Base-by-base conservation (phyloP, 1,140 invertebrate species). In the Drosophila tropicalis region DNA sequence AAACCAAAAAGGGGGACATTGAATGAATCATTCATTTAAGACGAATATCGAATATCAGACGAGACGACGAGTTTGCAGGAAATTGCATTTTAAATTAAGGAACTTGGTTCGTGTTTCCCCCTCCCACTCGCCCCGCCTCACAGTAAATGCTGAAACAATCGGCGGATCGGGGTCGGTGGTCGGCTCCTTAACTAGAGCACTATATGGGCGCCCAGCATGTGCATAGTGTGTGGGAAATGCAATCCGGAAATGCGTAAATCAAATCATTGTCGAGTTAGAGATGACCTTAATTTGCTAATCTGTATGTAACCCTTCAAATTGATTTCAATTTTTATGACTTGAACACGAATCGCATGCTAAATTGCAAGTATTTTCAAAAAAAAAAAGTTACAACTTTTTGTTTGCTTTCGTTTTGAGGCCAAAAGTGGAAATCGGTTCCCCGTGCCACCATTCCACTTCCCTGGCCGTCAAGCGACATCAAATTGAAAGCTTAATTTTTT, bases 161-260 rank as follows among this genome's bases (percentile, higher is more conserved):
- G 29, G 5, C 29, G 29, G 5, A 6, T 29, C 29, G 29, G 29
- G 29, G 25, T 29, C 25, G 25, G 25, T 29, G 25, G 5, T 29
- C 29, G 29, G 29, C 29, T 29, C 29, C 29, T 29, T 29, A 29
- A 29, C 29, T 29, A 29, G 29, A 29, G 5, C 29, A 29, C 29
- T 29, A 29, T 29, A 29, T 29, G 29, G 29, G 29, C 29, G 29
- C 29, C 29, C 29, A 29, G 29, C 29, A 29, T 29, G 29, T 29
- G 29, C 70, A 75, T 56, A 41, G 29, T 64, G 69, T 70, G 65
- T 68, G 47, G n/a, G 57, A 72, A 74, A 70, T 68, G 76, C 65
- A 87, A 83, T 79, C 84, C 83, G 83, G 79, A 87, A 87, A 76
- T 80, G 83, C 84, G 79, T 87, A 89, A 87, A 87, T 87, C 83